Conservation (phyloP, 2,888 invertebrate species). For the Dynastes grantii region DNA sequence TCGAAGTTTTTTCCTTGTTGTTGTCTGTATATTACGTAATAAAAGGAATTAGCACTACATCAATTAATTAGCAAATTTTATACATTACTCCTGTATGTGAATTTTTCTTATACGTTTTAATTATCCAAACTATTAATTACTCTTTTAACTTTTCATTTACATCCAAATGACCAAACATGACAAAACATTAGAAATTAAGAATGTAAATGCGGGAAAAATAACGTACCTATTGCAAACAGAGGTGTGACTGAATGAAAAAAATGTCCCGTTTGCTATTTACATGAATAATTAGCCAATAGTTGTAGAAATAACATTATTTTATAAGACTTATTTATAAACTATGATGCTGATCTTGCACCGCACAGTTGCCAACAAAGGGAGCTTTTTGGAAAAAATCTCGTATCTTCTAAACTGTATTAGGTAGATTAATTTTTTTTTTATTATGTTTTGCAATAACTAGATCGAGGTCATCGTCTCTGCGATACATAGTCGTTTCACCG, state of each 20-base stretch:
- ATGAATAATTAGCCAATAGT: constrained; percentile 8
- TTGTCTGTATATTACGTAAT: constrained; percentile 12
- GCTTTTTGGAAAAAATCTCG: no score
- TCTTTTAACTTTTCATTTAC: background rate
- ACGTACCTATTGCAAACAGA: background rate
- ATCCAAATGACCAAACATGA: background rate
- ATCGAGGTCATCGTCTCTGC: no score
- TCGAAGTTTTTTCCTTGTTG: background rate
- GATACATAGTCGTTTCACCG: no score
- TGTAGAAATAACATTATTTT: constrained; percentile 22
- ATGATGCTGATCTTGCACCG: background rate
- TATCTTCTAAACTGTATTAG: no score
- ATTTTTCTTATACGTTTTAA: background rate
- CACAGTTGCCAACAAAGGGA: no score
- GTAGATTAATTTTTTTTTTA: no score
- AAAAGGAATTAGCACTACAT: constrained; percentile 6
- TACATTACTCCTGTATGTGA: background rate
- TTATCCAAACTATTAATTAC: background rate
- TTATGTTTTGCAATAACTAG: no score
- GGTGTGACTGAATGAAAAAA: constrained; percentile 18
- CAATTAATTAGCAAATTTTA: constrained; percentile 8
- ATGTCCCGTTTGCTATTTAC: constrained; percentile 8
- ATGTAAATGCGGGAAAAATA: background rate
- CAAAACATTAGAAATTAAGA: background rate
- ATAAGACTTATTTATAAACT: constrained; percentile 24